Percentiles rank a stretch among this genome's conserved stretches.
These are phyloP conservation scores for Ernsta delagoae DNA, from an alignment of 2,888 invertebrate species.

Conservation along the genomic window DNA sequence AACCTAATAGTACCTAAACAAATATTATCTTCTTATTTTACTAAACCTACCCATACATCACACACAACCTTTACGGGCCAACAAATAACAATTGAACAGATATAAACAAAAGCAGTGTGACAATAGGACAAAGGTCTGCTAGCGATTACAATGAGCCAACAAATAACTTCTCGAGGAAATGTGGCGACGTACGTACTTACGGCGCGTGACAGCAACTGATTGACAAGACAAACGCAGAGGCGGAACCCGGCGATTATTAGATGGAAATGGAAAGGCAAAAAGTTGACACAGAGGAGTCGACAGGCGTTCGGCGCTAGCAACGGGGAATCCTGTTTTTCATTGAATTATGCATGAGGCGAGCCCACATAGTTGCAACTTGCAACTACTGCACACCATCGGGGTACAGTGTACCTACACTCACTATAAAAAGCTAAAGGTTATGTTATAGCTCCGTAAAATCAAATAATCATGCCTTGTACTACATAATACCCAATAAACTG, in stretches of 20 bases:
- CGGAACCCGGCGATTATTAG: slow-evolving; percentile 68
- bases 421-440: not conserved
- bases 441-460: not conserved
- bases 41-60: not conserved
- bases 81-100: slow-evolving; percentile 70
- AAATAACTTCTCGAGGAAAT: slow-evolving; percentile 75
- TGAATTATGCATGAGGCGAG: slow-evolving; percentile 72
- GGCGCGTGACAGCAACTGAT: slow-evolving; percentile 61
- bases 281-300: slow-evolving; percentile 52
- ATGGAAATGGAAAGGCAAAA: slow-evolving; percentile 56
- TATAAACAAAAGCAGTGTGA: slow-evolving; percentile 78
- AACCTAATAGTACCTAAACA: no score
- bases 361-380: slow-evolving; percentile 39
- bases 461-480: no score
- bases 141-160: slow-evolving; percentile 76
- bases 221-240: slow-evolving; percentile 77
- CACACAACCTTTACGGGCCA: slow-evolving; percentile 49
- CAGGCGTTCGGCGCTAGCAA: slow-evolving; percentile 47
- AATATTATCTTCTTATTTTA: not conserved
- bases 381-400: slow-evolving; percentile 27
- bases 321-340: slow-evolving; percentile 53
- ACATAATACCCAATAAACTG: no score
- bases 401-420: not conserved
- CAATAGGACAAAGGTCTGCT: slow-evolving; percentile 76
- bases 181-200: slow-evolving; percentile 53